phyloP scores from a whole-genome alignment of 2,797 vertebrate species.

The Chelon labrosus region DNA sequence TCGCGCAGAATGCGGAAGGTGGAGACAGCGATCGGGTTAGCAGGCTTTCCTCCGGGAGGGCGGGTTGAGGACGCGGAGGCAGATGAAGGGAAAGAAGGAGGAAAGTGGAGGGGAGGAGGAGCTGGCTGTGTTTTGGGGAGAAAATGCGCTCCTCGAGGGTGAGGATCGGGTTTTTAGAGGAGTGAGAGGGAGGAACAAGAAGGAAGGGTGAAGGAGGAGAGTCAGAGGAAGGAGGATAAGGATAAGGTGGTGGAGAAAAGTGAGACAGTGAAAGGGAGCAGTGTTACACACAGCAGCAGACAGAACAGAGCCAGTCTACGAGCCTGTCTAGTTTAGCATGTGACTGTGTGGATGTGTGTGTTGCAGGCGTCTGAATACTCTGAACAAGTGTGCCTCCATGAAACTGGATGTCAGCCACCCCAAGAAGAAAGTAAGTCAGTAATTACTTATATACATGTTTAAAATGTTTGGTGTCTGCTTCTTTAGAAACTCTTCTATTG shows the following conservation, averaged over 20 bases:
- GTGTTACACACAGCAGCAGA: background rate
- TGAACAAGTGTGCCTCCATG: slow-evolving; percentile 99
- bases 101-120: slow-evolving; percentile 37
- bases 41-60: slow-evolving; percentile 2
- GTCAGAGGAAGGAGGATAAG: slow-evolving; percentile 16
- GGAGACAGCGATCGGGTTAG: slow-evolving; percentile 2
- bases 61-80: slow-evolving; percentile 1
- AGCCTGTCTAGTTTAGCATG: background rate
- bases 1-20: slow-evolving; percentile 1
- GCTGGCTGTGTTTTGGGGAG: slow-evolving; percentile 1
- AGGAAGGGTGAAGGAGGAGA: slow-evolving; percentile 30
- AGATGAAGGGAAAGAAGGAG: slow-evolving; percentile 35
- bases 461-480: no score
- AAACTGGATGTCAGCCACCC: slow-evolving; percentile 97
- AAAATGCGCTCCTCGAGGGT: slow-evolving; percentile 36
- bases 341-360: slow-evolving; percentile 68
- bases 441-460: background rate
- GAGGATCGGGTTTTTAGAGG: slow-evolving; percentile 55
- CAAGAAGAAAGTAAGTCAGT: slow-evolving; percentile 93
- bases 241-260: slow-evolving; percentile 15
- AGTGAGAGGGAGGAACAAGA: slow-evolving; percentile 13
- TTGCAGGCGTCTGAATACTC: slow-evolving; percentile 94
- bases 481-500: no score
- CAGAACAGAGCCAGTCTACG: background rate
- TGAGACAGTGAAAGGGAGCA: slow-evolving; percentile 5